phyloP scores from a whole-genome alignment of 2,113 vertebrate species.

The Ranitomeya imitator region DNA sequence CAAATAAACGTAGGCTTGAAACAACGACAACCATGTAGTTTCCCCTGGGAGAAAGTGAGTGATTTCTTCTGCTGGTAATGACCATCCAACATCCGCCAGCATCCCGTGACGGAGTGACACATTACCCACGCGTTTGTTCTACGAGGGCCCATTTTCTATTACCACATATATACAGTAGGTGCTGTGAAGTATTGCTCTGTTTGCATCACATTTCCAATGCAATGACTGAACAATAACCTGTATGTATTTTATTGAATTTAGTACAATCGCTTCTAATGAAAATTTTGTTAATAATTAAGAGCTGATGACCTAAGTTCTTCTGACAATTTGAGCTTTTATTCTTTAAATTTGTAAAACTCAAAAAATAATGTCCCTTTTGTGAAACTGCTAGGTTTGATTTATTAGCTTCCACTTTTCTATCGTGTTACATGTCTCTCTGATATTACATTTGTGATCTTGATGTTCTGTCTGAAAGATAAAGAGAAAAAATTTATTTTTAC shows the following conservation, averaged over 20 bases:
- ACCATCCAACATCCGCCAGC: background rate
- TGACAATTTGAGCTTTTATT: background rate
- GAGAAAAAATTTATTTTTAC: background rate
- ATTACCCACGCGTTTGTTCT: background rate
- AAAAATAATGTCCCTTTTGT: background rate
- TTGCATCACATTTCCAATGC: no score
- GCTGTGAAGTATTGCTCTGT: background rate
- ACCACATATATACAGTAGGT: background rate
- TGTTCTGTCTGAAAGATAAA: background rate
- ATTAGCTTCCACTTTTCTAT: slow-evolving; percentile 3
- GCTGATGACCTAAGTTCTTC: background rate
- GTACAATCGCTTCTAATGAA: background rate
- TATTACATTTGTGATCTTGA: slow-evolving; percentile 26
- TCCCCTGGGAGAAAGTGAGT: background rate
- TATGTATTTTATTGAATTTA: background rate
- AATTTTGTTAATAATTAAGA: background rate
- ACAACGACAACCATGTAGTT: background rate
- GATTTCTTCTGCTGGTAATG: background rate
- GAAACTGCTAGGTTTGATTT: background rate
- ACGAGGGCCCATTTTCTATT: background rate
- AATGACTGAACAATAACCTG: background rate
- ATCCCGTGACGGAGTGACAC: background rate
- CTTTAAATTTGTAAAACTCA: background rate
- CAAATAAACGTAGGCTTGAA: background rate
- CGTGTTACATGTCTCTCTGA: background rate